Evolutionary conservation across 2,113 vertebrate genomes (phyloP).

Genomic region (Tenrec ecaudatus): DNA sequence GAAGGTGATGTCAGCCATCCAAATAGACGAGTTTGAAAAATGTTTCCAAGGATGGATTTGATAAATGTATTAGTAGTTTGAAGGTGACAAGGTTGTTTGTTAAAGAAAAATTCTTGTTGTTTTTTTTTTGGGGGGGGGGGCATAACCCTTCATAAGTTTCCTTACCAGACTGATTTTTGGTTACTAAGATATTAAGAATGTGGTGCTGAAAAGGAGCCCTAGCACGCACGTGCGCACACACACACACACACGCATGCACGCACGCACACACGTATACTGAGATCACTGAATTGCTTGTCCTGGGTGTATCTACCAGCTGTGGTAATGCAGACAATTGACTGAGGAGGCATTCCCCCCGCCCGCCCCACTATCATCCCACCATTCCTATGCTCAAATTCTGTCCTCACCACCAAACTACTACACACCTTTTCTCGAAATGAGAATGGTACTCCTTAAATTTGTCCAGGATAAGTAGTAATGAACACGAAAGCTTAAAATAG

Average conservation of each 20-base stretch:
- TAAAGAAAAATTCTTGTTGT: too few relatives aligned
- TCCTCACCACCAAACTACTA: background rate
- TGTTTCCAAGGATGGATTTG: too few relatives aligned
- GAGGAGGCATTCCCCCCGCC: background rate
- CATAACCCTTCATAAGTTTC: background rate
- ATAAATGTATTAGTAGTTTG: too few relatives aligned
- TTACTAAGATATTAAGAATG: conserved; percentile 6
- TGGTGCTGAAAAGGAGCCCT: background rate
- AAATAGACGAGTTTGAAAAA: too few relatives aligned
- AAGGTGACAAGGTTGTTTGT: too few relatives aligned
- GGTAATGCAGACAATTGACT: background rate
- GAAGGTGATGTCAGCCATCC: too few relatives aligned
- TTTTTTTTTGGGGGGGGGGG: too few relatives aligned
- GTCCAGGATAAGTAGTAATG: conserved; percentile 12
- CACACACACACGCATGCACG: too few relatives aligned
- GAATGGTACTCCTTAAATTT: conserved; percentile 22
- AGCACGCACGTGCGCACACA: too few relatives aligned
- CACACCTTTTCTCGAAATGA: conserved; percentile 5
- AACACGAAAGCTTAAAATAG: background rate
- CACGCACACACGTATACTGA: too few relatives aligned
- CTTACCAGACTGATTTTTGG: background rate
- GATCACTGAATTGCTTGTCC: too few relatives aligned
- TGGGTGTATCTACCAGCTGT: background rate
- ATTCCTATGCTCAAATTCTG: conserved; percentile 38
- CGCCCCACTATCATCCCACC: background rate